Evolutionary conservation across 2,888 invertebrate genomes (phyloP).

Genomic region (Ecliptopera silaceata): DNA sequence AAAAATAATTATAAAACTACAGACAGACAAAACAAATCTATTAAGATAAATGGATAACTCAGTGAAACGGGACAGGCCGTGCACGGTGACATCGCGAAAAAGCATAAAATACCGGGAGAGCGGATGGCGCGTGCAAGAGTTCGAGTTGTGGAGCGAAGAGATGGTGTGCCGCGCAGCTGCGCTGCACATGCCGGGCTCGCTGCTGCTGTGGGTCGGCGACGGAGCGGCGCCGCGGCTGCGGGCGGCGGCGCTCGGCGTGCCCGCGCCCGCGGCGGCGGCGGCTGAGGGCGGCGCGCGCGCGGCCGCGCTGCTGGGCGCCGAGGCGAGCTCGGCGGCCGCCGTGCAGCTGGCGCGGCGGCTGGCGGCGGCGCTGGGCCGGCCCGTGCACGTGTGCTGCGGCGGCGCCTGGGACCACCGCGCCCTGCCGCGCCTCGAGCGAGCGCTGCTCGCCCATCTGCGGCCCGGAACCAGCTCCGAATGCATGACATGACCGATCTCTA

Average conservation of each 20-base stretch:
- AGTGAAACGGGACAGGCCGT: conserved; percentile 37
- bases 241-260: conserved; percentile 26
- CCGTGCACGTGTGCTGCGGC: conserved; percentile 47
- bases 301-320: conserved; percentile 45
- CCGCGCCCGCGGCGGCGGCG: conserved; percentile 23
- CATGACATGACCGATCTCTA: no score
- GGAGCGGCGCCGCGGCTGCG: conserved; percentile 20
- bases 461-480: neutral
- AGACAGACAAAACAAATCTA: neutral
- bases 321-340: conserved; percentile 38
- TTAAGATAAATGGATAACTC: conserved; percentile 16
- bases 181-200: conserved; percentile 54
- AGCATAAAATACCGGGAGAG: conserved; percentile 54
- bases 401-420: conserved; percentile 46
- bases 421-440: conserved; percentile 46
- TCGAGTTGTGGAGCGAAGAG: conserved; percentile 32
- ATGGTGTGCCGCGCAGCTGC: conserved; percentile 15
- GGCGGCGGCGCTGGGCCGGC: conserved; percentile 44
- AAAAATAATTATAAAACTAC: no score
- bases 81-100: conserved; percentile 47
- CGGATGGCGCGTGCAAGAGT: conserved; percentile 53
- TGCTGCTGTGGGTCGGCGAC: conserved; percentile 61
- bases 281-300: conserved; percentile 25
- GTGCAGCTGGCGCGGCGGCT: conserved; percentile 47
- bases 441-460: conserved; percentile 42